Conservation (phyloP, 1,140 invertebrate genomes). For the Drosophila santomea region DNA sequence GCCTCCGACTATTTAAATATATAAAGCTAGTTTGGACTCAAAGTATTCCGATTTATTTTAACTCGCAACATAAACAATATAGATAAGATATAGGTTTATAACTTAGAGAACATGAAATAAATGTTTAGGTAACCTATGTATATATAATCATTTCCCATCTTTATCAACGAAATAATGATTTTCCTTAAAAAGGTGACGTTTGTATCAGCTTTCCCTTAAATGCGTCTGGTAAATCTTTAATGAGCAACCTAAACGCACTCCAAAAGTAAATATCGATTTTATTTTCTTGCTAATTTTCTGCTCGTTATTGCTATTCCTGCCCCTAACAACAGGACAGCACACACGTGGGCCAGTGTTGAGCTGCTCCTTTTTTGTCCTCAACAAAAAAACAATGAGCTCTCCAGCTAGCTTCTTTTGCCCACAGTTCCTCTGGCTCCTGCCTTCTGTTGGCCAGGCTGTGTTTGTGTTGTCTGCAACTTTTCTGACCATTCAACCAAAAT, state of each 20-base stretch:
- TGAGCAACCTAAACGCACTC: conserved; percentile 44
- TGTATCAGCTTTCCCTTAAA: conserved; percentile 16
- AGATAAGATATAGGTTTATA: no score
- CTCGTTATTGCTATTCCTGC: conserved; percentile 57
- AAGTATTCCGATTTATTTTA: not conserved
- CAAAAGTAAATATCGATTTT: conserved; percentile 61
- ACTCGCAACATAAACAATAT: not conserved
- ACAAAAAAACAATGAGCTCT: conserved; percentile 37
- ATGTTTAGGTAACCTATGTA: no score
- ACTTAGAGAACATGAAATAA: no score
- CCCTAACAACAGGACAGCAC: conserved; percentile 26
- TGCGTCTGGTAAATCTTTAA: conserved; percentile 62
- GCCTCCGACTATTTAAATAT: not conserved
- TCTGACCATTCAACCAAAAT: conserved; percentile 72
- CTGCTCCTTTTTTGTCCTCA: conserved; percentile 33
- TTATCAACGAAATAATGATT: not conserved
- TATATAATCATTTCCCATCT: no score
- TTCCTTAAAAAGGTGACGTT: not conserved
- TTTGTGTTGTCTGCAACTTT: conserved; percentile 67
- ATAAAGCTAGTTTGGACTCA: no score
- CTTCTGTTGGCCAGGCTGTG: conserved; percentile 46
- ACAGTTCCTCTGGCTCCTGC: conserved; percentile 1
- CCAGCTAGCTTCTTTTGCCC: conserved; percentile 12
- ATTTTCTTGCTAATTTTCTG: conserved; percentile 69
- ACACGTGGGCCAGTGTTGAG: conserved; percentile 27